Conservation (phyloP, 2,797 vertebrate genomes). For the Balearica regulorum region DNA sequence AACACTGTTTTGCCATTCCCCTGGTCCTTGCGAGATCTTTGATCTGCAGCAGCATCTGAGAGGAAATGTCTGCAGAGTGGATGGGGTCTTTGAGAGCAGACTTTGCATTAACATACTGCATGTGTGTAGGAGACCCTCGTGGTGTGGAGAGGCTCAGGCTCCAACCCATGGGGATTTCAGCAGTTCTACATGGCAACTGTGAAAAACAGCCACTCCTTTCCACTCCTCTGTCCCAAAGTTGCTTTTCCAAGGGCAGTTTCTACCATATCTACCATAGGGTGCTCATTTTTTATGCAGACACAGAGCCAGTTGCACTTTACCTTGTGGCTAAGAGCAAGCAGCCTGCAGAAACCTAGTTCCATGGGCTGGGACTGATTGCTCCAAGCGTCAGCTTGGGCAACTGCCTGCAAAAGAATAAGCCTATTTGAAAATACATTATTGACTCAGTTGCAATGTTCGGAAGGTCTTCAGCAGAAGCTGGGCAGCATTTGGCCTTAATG, state of each 20-base stretch:
- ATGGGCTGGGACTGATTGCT: not conserved
- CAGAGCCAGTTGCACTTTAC: not conserved
- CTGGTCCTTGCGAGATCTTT: not conserved
- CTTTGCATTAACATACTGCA: rapidly evolving
- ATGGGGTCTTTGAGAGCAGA: not conserved
- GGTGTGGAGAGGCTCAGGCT: not conserved
- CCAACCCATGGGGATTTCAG: not conserved
- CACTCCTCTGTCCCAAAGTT: not conserved
- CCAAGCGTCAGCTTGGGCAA: not conserved
- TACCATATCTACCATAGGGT: not conserved
- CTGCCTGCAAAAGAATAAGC: not conserved
- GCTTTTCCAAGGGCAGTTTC: not conserved
- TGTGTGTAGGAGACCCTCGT: rapidly evolving
- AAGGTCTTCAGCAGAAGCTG: not conserved
- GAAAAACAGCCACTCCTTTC: not conserved
- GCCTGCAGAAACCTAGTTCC: not conserved
- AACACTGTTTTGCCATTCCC: not conserved
- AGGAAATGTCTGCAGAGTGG: rapidly evolving
- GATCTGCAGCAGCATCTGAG: rapidly evolving
- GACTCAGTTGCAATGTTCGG: constrained; percentile 6
- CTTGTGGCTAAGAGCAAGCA: not conserved
- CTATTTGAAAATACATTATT: not conserved
- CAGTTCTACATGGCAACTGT: not conserved
- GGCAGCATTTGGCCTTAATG: not conserved
- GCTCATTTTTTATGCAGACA: not conserved